These are phyloP conservation scores for Coecobrya sp. DNA, from an alignment of 2,888 invertebrate species.

Conservation along the genomic window DNA sequence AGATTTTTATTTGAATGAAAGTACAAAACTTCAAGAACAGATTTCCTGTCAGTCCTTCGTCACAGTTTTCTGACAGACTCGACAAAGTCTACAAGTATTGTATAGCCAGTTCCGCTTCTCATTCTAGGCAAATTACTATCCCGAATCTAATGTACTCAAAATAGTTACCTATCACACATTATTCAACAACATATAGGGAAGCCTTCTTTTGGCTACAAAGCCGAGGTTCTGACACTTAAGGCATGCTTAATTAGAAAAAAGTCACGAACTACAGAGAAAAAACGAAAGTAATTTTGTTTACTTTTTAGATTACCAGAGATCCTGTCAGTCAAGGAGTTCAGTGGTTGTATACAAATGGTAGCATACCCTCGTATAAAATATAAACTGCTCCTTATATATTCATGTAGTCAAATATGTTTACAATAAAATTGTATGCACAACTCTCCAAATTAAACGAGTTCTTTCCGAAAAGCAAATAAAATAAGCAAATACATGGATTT, in stretches of 20 bases:
- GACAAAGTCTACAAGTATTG: background rate
- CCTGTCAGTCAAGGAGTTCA: conserved; percentile 59
- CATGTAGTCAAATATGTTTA: background rate
- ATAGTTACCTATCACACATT: background rate
- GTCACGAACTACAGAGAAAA: conserved; percentile 54
- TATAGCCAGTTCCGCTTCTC: background rate
- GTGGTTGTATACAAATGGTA: background rate
- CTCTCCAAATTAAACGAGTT: conserved; percentile 51
- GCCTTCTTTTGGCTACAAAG: background rate
- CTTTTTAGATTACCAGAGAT: conserved; percentile 60
- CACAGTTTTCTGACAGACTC: conserved; percentile 30
- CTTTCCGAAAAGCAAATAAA: conserved; percentile 38
- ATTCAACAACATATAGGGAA: background rate
- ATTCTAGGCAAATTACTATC: conserved; percentile 2
- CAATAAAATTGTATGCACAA: background rate
- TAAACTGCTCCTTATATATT: background rate
- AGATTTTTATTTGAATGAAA: background rate
- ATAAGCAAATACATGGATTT: background rate
- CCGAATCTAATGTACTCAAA: background rate
- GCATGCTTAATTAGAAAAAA: conserved; percentile 65
- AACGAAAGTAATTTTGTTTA: conserved; percentile 67
- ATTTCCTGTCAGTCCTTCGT: conserved; percentile 35
- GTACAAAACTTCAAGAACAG: background rate
- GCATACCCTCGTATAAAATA: background rate
- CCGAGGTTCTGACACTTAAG: conserved; percentile 23